phyloP scores from a whole-genome alignment of 2,888 invertebrate species.

The Nephrotoma guestfalica region DNA sequence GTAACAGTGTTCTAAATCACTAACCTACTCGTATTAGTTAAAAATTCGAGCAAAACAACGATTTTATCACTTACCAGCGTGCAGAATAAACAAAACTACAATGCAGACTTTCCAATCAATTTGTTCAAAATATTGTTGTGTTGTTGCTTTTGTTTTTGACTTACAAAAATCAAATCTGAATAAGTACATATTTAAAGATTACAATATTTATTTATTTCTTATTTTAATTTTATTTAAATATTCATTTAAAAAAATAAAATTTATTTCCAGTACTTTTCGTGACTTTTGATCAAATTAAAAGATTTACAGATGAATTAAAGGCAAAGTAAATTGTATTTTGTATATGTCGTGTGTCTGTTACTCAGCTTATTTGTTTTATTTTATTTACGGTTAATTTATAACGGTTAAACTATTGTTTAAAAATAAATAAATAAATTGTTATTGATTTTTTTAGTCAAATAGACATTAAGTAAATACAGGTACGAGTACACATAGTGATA shows the following conservation, averaged over 20 bases:
- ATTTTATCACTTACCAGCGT: not conserved
- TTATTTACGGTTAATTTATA: conserved; percentile 2
- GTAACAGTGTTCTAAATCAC: not conserved
- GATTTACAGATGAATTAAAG: conserved; percentile 1
- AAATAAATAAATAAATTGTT: not conserved
- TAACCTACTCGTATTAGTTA: not conserved
- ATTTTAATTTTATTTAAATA: not conserved
- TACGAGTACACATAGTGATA: not conserved
- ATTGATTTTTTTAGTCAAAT: not conserved
- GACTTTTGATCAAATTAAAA: conserved; percentile 3
- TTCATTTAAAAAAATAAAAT: not conserved
- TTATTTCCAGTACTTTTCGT: not conserved
- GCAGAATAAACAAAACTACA: not conserved
- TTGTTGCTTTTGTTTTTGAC: not conserved
- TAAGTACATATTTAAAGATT: not conserved
- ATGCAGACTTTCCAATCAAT: not conserved
- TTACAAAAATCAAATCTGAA: not conserved
- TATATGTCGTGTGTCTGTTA: not conserved
- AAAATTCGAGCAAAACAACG: not conserved
- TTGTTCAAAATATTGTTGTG: not conserved
- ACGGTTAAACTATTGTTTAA: conserved; percentile 1
- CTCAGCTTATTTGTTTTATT: not conserved
- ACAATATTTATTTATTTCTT: not conserved
- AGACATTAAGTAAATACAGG: not conserved
- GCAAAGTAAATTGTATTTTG: not conserved